A percentile compares a stretch with the other conserved stretches of the same genome.
Evolutionary conservation across 2,797 vertebrate species (phyloP).

Genomic region (Molossus molossus): DNA sequence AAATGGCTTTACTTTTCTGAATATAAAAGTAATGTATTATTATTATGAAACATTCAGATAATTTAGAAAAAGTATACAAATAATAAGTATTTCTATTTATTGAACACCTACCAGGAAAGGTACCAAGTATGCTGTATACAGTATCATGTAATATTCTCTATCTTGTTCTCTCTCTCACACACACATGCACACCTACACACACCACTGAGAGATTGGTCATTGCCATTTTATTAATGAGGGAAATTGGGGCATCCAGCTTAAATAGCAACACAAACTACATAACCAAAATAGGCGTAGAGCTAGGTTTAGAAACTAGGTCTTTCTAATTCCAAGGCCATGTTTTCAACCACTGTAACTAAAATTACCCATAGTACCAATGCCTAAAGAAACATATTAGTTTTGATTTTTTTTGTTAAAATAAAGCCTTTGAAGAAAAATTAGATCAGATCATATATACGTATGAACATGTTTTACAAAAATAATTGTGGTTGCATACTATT

Average conservation of each 20-base stretch:
- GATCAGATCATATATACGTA: background rate
- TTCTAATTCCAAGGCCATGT: background rate
- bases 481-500: background rate
- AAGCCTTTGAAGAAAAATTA: background rate
- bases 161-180: background rate
- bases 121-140: background rate
- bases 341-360: slow-evolving; percentile 18
- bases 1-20: slow-evolving; percentile 49
- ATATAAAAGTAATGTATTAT: slow-evolving; percentile 29
- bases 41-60: slow-evolving; percentile 22
- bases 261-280: background rate
- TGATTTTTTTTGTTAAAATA: background rate
- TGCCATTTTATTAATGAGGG: background rate
- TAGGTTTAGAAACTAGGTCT: background rate
- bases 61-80: slow-evolving; percentile 20
- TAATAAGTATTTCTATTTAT: slow-evolving; percentile 3
- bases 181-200: background rate
- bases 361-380: background rate
- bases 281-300: background rate
- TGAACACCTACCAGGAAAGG: background rate
- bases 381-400: background rate
- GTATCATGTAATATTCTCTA: slow-evolving; percentile 4
- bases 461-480: slow-evolving; percentile 1
- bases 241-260: background rate
- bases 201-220: background rate